Evolutionary conservation across 2,797 vertebrate genomes (phyloP), one percentile per base, ranked within the genome.

Genomic region (Cyclura pinguis): DNA sequence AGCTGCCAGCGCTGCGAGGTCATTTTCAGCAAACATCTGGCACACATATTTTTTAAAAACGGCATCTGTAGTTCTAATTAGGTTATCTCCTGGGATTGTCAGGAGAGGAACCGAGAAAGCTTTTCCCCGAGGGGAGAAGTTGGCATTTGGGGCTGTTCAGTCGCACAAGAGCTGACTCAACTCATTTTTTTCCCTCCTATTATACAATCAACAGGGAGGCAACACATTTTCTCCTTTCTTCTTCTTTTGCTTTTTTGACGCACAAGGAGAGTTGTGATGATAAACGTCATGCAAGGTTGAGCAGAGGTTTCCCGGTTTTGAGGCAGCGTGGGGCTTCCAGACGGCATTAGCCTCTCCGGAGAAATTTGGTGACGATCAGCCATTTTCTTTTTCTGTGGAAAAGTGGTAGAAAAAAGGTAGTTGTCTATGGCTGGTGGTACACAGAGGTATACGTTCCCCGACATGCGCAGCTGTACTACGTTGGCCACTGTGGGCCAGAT

Each of bases 11-110:
- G 1, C 47, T 8, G 18, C 85, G 0, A 47, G 94, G 93, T 92
- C 89, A 85, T 92, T 93, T 84, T 64, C 92, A 91, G 89, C 88
- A 47, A 93, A 95, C 93, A 95, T 93, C 95, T 93, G 96, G 92
- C n/a, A 69, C 81, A 77, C 0, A 27, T 67, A 10, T 35, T 85
- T 67, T 24, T 10, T 24, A 27, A 92, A 90, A 85, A 32, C 2
- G 4, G 50, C 90, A 91, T 91, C 94, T 80, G 90, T 85, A 83
- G 81, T 93, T 96, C 94, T 95, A 94, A 95, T 76, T 77, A 94
- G 95, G 87, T 77, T 90, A 90, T 92, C 96, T 93, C 95, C 73
- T 0, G 59, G 93, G 95, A 96, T 86, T 22, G 24, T 87, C 90
- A 90, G 92, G 86, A 88, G 92, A 92, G 85, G 93, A 89, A 2